Percentiles rank a stretch among this genome's conserved stretches.
These are phyloP conservation scores for Psephotus haematonotus DNA, from an alignment of 2,113 vertebrate species.

Conservation along the genomic window DNA sequence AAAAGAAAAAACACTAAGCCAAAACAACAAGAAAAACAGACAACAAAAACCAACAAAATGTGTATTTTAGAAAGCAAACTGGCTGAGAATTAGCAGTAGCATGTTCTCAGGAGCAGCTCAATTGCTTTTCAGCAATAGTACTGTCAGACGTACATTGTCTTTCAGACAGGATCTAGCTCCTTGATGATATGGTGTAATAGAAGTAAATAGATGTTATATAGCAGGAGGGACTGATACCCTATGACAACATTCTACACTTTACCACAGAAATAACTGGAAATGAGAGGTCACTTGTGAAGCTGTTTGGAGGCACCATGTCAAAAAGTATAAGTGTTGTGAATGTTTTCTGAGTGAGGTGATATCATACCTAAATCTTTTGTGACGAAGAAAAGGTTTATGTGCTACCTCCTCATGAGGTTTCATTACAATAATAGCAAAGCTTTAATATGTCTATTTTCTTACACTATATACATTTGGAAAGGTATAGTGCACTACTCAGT, in stretches of 20 bases:
- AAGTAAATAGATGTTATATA: background rate
- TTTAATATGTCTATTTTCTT: background rate
- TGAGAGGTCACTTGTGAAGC: background rate
- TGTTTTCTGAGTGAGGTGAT: background rate
- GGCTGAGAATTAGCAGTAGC: background rate
- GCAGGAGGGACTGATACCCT: background rate
- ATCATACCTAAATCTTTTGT: background rate
- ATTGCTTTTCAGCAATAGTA: background rate
- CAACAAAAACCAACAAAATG: background rate
- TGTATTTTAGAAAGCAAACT: background rate
- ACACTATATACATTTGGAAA: background rate
- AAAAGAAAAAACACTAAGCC: background rate
- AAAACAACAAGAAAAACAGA: background rate
- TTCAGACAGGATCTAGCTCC: background rate
- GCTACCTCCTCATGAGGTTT: background rate
- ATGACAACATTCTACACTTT: background rate
- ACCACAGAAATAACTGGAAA: background rate
- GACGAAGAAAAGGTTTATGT: background rate
- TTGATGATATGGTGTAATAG: slow-evolving; percentile 33
- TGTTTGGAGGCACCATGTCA: background rate
- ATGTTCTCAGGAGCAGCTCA: background rate
- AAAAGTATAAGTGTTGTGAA: background rate
- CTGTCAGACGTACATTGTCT: background rate
- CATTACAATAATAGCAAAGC: background rate
- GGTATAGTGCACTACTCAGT: background rate